A percentile compares a stretch with the other conserved stretches of the same genome.
Evolutionary conservation across 2,888 invertebrate species (phyloP).

Genomic region (Nezara viridula): DNA sequence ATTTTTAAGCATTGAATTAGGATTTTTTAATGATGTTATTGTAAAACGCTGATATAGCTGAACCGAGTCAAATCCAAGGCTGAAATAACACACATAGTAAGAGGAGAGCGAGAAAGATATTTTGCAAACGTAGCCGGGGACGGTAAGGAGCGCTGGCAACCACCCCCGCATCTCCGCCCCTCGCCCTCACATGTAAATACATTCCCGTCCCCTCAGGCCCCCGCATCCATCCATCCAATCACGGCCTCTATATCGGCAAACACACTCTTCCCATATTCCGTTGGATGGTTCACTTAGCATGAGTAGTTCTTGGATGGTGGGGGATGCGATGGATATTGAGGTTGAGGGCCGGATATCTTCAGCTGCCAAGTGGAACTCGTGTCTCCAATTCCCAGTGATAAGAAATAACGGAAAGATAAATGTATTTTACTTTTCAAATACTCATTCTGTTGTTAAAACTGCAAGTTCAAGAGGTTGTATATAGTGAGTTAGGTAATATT

Average conservation of each 20-base stretch:
- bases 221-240: constrained; percentile 50
- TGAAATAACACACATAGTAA: background rate
- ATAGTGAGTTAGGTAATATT: background rate
- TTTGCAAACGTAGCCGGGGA: background rate
- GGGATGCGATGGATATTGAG: background rate
- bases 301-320: constrained; percentile 14
- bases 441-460: background rate
- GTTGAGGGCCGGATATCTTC: background rate
- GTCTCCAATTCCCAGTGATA: background rate
- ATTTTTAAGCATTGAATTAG: too few species aligned
- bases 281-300: constrained; percentile 31
- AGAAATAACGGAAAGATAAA: background rate
- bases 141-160: background rate
- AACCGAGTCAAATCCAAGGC: background rate
- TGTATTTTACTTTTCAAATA: background rate
- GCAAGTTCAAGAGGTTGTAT: background rate
- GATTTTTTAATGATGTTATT: too few species aligned
- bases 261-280: constrained; percentile 43
- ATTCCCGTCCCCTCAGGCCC: constrained; percentile 29
- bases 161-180: background rate
- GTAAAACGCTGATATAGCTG: background rate
- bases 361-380: background rate
- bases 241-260: constrained; percentile 16
- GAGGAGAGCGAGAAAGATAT: background rate
- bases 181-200: constrained; percentile 41